Evolutionary conservation across 2,888 invertebrate species (phyloP), one percentile per base, ranked within the genome.

Genomic region (Drosophila parthenogenetica): DNA sequence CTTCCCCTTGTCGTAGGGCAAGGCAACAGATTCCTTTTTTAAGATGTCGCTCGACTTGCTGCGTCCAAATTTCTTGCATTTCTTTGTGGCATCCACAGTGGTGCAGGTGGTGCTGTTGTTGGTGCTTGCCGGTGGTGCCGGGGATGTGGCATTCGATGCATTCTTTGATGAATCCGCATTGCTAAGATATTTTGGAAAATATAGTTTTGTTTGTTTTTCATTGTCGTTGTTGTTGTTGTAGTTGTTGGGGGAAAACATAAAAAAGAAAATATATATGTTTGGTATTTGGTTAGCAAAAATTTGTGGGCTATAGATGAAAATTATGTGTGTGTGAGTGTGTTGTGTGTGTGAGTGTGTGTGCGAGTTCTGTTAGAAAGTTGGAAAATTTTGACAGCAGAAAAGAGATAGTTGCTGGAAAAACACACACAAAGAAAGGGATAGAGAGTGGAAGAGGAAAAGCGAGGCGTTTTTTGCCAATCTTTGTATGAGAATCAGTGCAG

Each of bases 1-100:
- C 81, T 92, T 92, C 16, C 92, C 91, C 69, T 90, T 91, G 81
- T 92, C 91, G 87, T 91, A 91, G 72, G 91, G 91, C 81, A 91
- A 90, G 89, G 91, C 91, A 89, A 91, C 90, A 90, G 90, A 89
- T 85, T 92, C 92, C 86, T 94, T 93, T 92, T 95, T 95, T 91
- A 96, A 94, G 81, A 96, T 93, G 91, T 96, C 96, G 90, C 96
- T 96, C 90, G 96, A 95, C 90, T 94, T 94, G 91, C 95, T 95
- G 90, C 95, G 93, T 90, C 93, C 91, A 93, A 95, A 91, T 93
- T 91, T 91, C 79, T 91, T 90, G 5, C 81, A 76, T 54, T 78
- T 77, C 57, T 78, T 74, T 25, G 55, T 66, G 58, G 60, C 58
- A 16, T 87, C 87, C 49, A 57, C 65, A 3, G 53, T 5, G 53